Conservation (phyloP, 2,797 vertebrate species). For the Typhlichthys subterraneus region DNA sequence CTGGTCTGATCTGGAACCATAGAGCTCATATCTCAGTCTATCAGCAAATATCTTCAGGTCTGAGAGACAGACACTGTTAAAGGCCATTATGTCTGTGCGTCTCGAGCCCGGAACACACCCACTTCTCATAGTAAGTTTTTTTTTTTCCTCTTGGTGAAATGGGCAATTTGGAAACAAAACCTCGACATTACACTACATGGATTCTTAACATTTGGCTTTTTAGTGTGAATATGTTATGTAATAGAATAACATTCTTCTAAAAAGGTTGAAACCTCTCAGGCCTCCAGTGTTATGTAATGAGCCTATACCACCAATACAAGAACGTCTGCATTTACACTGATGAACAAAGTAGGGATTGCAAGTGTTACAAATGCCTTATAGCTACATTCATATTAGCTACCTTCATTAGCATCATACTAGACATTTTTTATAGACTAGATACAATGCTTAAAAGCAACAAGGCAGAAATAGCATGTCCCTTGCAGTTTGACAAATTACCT, state of each 20-base stretch:
- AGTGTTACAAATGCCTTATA: conserved; percentile 48
- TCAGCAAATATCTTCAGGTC: conserved; percentile 25
- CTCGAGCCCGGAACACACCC: conserved; percentile 23
- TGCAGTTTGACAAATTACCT: conserved; percentile 17
- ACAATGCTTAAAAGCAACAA: conserved; percentile 65
- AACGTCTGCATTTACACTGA: conserved; percentile 30
- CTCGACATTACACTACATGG: conserved; percentile 37
- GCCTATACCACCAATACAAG: conserved; percentile 36
- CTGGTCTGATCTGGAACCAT: conserved; percentile 27
- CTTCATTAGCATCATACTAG: conserved; percentile 45
- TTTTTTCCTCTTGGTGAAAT: neutral
- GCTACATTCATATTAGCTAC: conserved; percentile 72
- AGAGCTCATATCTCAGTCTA: neutral
- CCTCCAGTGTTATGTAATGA: conserved; percentile 7
- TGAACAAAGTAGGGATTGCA: conserved; percentile 26
- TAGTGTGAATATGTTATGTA: conserved; percentile 30
- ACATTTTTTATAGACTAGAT: conserved; percentile 37
- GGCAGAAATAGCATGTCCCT: conserved; percentile 46
- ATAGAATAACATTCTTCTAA: conserved; percentile 51
- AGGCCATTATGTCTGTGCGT: conserved; percentile 2
- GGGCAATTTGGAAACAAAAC: conserved; percentile 1
- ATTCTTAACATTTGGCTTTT: conserved; percentile 57
- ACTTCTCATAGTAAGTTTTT: neutral
- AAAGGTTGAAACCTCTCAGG: conserved; percentile 36
- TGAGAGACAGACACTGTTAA: conserved; percentile 5